phyloP scores from a whole-genome alignment of 1,140 invertebrate species.

The Pogonomyrmex barbatus region DNA sequence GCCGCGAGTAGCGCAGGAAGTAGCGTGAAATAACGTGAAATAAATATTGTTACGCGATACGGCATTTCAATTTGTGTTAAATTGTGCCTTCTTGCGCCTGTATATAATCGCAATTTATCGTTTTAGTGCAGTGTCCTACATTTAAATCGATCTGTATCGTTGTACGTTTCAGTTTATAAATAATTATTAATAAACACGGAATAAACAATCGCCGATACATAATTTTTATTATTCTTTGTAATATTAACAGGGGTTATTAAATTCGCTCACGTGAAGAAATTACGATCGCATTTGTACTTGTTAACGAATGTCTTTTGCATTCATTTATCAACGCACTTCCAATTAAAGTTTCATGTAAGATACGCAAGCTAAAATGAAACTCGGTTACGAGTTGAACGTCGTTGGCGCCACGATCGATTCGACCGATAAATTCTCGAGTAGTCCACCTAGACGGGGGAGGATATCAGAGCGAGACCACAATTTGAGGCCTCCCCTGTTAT shows the following conservation, averaged over 20 bases:
- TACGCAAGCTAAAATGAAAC: slow-evolving; percentile 33
- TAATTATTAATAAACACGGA: not conserved
- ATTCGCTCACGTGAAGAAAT: not conserved
- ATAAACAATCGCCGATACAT: not conserved
- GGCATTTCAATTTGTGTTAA: slow-evolving; percentile 19
- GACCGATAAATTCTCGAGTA: slow-evolving; percentile 71
- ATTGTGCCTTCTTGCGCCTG: not conserved
- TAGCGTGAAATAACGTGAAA: slow-evolving; percentile 48
- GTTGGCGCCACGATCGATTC: slow-evolving; percentile 67
- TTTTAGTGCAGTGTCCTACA: not conserved
- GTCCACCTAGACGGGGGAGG: slow-evolving; percentile 49
- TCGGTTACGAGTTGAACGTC: slow-evolving; percentile 39
- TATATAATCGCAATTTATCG: not conserved
- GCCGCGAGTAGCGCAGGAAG: slow-evolving; percentile 4
- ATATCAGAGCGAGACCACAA: slow-evolving; percentile 72
- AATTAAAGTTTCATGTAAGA: slow-evolving; percentile 38
- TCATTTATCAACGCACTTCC: not conserved
- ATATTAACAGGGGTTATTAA: not conserved
- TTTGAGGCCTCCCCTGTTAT: slow-evolving; percentile 72
- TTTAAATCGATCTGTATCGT: not conserved
- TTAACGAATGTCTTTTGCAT: not conserved
- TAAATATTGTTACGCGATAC: slow-evolving; percentile 5
- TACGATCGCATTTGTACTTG: not conserved
- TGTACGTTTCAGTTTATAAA: not conserved
- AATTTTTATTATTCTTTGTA: not conserved